These are phyloP conservation scores for Taeniopygia guttata DNA, from an alignment of 2,797 vertebrate species.

Conservation along the genomic window DNA sequence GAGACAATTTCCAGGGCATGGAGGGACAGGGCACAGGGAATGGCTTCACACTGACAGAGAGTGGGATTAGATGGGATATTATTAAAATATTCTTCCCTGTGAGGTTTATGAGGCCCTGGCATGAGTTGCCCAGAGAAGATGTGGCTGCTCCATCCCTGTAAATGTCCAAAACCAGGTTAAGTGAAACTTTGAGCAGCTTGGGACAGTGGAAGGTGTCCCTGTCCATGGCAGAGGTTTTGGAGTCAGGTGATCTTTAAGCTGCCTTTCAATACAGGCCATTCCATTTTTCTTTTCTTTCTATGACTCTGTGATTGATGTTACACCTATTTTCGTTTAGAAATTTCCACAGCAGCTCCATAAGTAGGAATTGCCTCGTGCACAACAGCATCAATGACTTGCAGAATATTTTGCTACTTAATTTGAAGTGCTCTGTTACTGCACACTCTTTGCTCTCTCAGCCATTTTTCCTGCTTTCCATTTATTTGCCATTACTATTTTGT, in stretches of 20 bases:
- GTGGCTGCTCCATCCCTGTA: neutral
- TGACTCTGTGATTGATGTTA: too few relatives aligned
- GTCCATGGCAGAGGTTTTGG: fast-evolving
- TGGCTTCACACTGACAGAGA: fast-evolving
- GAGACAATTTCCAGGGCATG: neutral
- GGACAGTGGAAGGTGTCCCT: fast-evolving
- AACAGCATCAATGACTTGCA: neutral
- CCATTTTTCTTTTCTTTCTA: neutral
- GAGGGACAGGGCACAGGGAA: neutral
- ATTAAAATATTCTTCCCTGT: fast-evolving
- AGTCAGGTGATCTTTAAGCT: fast-evolving
- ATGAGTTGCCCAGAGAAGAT: fast-evolving
- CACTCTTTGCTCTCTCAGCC: neutral
- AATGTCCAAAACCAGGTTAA: neutral
- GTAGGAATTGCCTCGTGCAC: neutral
- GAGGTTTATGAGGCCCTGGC: fast-evolving
- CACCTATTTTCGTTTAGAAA: neutral
- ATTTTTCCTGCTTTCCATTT: neutral
- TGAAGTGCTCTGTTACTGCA: neutral
- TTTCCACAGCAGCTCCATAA: neutral
- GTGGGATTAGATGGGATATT: fast-evolving
- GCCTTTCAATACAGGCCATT: neutral
- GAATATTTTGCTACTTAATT: neutral
- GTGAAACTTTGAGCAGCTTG: neutral
- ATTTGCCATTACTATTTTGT: neutral